Base-by-base conservation (phyloP, 2,888 invertebrate species). In the Leistus spinibarbis region DNA sequence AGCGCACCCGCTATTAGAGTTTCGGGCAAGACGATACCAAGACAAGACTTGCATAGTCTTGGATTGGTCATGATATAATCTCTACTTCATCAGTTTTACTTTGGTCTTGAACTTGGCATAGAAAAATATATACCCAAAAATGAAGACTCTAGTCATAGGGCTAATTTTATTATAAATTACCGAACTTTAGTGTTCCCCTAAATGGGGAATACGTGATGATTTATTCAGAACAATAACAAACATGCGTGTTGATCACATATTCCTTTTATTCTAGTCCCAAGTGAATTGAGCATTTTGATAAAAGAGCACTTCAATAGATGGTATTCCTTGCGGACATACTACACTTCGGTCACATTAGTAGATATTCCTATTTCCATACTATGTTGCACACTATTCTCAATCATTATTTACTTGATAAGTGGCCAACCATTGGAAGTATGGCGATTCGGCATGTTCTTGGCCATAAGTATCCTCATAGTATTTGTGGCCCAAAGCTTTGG, bases 401-500 rank as follows among this genome's bases (percentile, higher is more conserved):
- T 89, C 69, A 91, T 95, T 69, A 91, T 95, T 73, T 98, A 98
- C 86, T 89, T 92, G 80, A 95, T 97, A 94, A 97, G 97, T 0
- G 90, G 91, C 1, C 98, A 98, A 86, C 97, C 97, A 0, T 86
- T 92, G 82, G 96, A 96, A 82, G 85, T 90, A 76, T 84, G 88
- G 53, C 88, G 98, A 63, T 96, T 98, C 83, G 85, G 87, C 70
- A 95, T 97, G 93, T 97, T 97, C 87, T 91, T 95, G 80, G 87
- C 90, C 2, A 93, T 97, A 66, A 93, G 95, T 76, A 85, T 95
- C 66, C 89, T 96, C 79, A 92, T 95, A 0, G 93, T 95, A 17
- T 91, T 97, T 72, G 95, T 97, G 1, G 96, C 97, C 0, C 97
- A 98, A 86, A 95, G 96, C 82, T 91, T 97, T 79, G 98, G 98